phyloP scores from a whole-genome alignment of 2,113 vertebrate species.

The Serilophus lunatus region DNA sequence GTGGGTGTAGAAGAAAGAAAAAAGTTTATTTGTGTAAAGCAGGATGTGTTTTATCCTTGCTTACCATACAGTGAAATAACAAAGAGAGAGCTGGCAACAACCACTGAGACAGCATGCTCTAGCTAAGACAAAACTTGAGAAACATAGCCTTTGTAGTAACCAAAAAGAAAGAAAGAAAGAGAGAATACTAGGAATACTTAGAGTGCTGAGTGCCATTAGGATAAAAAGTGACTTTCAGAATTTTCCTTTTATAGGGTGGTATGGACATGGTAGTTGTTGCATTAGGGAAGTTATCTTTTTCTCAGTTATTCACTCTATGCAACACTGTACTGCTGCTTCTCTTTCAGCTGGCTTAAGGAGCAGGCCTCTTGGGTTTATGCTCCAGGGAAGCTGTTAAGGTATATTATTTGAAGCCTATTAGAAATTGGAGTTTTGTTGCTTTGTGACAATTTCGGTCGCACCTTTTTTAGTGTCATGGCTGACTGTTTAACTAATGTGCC shows the following conservation, averaged over 20 bases:
- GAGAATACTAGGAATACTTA: neutral
- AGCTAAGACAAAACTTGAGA: neutral
- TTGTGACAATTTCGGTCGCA: neutral
- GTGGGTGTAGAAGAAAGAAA: neutral
- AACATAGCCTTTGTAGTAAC: neutral
- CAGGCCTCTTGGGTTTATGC: neutral
- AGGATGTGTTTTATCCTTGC: neutral
- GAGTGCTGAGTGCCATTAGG: neutral
- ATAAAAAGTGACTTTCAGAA: neutral
- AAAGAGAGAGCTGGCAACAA: neutral
- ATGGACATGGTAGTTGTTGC: neutral
- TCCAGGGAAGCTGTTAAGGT: neutral
- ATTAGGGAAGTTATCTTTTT: neutral
- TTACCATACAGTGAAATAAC: neutral
- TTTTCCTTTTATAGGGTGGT: neutral
- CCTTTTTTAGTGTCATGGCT: neutral
- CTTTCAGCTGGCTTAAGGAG: neutral
- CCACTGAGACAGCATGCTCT: neutral
- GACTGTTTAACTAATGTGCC: neutral
- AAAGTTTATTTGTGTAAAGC: neutral
- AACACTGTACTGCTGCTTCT: neutral
- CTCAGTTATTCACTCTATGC: neutral
- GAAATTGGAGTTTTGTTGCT: neutral
- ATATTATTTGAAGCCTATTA: neutral
- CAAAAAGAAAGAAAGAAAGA: neutral